A percentile compares a stretch with the other conserved stretches of the same genome.
phyloP scores from a whole-genome alignment of 2,888 invertebrate genomes.

The Brachyopa scutellaris region DNA sequence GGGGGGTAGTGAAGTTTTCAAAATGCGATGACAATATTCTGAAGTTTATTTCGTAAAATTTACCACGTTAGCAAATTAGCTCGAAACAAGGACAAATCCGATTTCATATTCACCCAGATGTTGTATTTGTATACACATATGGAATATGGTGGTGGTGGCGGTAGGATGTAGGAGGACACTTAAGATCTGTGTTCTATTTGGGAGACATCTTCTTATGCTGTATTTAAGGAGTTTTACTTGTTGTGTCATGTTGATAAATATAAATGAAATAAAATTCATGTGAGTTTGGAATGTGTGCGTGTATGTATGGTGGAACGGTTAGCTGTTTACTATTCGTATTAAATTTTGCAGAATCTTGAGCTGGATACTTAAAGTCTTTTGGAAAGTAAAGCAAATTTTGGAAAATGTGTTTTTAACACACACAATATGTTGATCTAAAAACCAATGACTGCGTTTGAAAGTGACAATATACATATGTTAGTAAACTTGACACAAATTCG shows the following conservation, averaged over 20 bases:
- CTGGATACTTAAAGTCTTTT: no score
- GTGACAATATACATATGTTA: no score
- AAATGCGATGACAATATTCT: conserved; percentile 55
- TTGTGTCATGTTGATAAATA: conserved; percentile 53
- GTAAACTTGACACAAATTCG: no score
- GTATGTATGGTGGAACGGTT: not conserved
- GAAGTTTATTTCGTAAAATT: conserved; percentile 49
- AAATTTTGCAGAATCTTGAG: no score
- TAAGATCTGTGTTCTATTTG: conserved; percentile 26
- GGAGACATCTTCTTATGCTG: conserved; percentile 41
- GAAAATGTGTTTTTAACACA: no score
- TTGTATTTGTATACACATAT: not conserved
- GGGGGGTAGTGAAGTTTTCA: not conserved
- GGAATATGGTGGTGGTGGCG: no score
- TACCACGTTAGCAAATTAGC: conserved; percentile 64
- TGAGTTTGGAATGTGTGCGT: no score
- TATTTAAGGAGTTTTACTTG: conserved; percentile 26
- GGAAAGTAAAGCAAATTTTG: no score
- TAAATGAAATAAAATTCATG: conserved; percentile 54
- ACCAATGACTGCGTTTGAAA: no score
- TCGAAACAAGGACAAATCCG: conserved; percentile 57
- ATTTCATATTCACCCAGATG: conserved; percentile 34
- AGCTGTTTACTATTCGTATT: not conserved
- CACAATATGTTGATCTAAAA: no score
- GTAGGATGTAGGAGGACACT: conserved; percentile 14